Evolutionary conservation across 2,888 invertebrate genomes (phyloP).

Genomic region (Drosophila emarginata): DNA sequence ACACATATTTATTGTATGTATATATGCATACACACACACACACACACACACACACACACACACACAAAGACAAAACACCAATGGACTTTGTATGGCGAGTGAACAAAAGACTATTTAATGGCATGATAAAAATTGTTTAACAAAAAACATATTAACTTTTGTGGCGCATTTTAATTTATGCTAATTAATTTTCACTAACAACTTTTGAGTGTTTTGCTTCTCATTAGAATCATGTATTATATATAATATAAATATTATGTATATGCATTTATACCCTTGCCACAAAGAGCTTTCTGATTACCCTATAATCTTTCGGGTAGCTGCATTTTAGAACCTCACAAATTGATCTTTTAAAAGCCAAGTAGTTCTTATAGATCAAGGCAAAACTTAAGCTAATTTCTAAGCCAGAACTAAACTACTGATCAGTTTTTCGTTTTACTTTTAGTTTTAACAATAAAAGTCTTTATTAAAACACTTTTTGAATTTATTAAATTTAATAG

Average conservation of each 20-base stretch:
- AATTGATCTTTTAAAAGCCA: too few species aligned
- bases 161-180: conserved; percentile 61
- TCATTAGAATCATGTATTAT: conserved; percentile 9
- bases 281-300: neutral
- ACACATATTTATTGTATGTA: neutral
- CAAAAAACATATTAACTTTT: conserved; percentile 43
- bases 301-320: too few species aligned
- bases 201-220: conserved; percentile 40
- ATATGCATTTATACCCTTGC: neutral
- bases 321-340: too few species aligned
- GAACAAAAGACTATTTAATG: conserved; percentile 11
- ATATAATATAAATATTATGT: neutral
- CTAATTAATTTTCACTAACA: conserved; percentile 71
- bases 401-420: too few species aligned
- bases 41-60: neutral
- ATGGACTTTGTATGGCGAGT: conserved; percentile 8
- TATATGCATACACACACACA: neutral
- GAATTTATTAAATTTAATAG: too few species aligned
- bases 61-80: conserved; percentile 26
- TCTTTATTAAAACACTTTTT: too few species aligned
- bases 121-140: conserved; percentile 40
- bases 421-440: too few species aligned
- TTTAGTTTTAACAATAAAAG: too few species aligned
- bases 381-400: too few species aligned
- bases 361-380: too few species aligned